Base-by-base conservation (phyloP, 2,888 invertebrate species). In the Trimorus sp. region DNA sequence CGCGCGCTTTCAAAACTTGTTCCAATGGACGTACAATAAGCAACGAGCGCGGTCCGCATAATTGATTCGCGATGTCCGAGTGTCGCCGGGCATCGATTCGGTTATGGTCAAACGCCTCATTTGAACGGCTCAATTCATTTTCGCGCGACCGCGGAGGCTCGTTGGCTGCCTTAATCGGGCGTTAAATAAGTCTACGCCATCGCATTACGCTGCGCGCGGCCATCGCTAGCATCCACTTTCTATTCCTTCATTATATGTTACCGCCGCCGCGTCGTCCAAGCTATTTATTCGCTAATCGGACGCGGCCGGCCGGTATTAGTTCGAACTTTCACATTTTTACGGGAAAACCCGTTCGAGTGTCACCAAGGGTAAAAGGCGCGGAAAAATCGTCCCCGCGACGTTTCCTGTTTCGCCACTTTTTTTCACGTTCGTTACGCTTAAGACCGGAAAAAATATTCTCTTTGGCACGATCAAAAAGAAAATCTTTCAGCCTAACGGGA, bases 41-140 rank as follows among this genome's bases (percentile, higher is more conserved):
- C 77, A 26, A 49, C 70, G 36, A 60, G 14, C 70, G 62, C 48
- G 8, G 26, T 1, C 26, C 26, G 36, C 49, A 60, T 80, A 80
- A 80, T 80, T 80, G 70, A 80, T 76, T 71, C 60, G 71, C 71
- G 56, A 80, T 68, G 66, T 76, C 69, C 66, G 42, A 60, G 62
- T 76, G 80, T 71, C 76, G 62, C 56, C 26, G 65, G 42, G 49
- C 49, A 76, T 77, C 71, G 66, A 70, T 81, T 81, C 68, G 58
- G 68, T 73, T 81, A 81, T 81, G 60, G 73, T 56, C 68, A 66
- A 68, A 71, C 49, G 62, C 68, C 73, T 81, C 63, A 77, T 68
- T 71, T 68, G 56, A 83, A 83, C 69, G 65, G 68, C 69, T 83
- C 80, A 75, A 80, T 83, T 77, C 70, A 75, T 66, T 79, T 80